Evolutionary conservation across 2,888 invertebrate species (phyloP).

Genomic region (Deilephila porcellus): DNA sequence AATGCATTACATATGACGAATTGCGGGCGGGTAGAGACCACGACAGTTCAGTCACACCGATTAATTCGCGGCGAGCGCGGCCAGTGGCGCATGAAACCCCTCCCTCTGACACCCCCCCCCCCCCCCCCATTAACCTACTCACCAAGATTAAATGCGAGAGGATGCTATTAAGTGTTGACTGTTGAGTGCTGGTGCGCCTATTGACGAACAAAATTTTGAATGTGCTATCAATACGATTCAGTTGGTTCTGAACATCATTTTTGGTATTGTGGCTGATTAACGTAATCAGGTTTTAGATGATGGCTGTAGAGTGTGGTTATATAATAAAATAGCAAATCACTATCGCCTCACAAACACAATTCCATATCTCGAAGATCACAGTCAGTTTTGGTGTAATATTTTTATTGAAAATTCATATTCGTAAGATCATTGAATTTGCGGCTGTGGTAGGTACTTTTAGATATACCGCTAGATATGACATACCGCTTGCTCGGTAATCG

Average conservation of each 20-base stretch:
- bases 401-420: too few species aligned
- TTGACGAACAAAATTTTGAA: neutral
- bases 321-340: too few species aligned
- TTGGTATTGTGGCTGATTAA: too few species aligned
- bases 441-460: too few species aligned
- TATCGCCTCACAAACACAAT: too few species aligned
- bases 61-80: slow-evolving; percentile 46
- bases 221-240: neutral
- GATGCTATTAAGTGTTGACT: slow-evolving; percentile 17
- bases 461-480: too few species aligned
- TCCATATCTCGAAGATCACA: too few species aligned
- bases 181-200: neutral
- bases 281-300: too few species aligned
- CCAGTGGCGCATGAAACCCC: slow-evolving; percentile 48
- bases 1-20: slow-evolving; percentile 59
- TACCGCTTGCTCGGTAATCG: neutral
- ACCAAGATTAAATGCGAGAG: slow-evolving; percentile 36
- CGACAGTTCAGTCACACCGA: slow-evolving; percentile 61
- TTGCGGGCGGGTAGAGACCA: slow-evolving; percentile 51
- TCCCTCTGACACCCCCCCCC: slow-evolving; percentile 41
- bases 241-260: too few species aligned
- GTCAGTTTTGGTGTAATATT: too few species aligned
- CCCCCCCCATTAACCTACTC: slow-evolving; percentile 37
- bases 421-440: too few species aligned
- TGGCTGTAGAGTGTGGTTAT: too few species aligned